Evolutionary conservation across 1,140 invertebrate genomes (phyloP).

Genomic region (Nomia melanderi): DNA sequence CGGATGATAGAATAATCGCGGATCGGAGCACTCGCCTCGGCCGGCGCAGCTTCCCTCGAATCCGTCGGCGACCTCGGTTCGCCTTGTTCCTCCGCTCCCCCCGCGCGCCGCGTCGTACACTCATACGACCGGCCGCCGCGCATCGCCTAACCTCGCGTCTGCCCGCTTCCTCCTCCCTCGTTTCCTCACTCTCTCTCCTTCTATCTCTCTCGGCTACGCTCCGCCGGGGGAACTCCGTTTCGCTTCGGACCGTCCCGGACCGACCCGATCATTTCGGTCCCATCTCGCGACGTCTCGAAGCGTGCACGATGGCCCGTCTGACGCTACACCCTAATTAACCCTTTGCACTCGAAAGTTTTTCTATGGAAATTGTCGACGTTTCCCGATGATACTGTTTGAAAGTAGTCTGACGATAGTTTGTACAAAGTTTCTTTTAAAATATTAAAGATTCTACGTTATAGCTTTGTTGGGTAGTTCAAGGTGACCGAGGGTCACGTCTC

Average conservation of each 20-base stretch:
- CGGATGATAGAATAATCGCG: constrained; percentile 5
- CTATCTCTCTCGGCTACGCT: background rate
- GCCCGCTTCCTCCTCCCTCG: background rate
- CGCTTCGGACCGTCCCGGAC: background rate
- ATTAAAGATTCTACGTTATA: too few relatives aligned
- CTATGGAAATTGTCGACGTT: too few relatives aligned
- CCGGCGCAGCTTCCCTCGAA: constrained; percentile 21
- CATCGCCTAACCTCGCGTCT: background rate
- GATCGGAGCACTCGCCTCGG: background rate
- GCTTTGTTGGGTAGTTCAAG: too few relatives aligned
- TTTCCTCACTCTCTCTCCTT: background rate
- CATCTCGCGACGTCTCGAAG: background rate
- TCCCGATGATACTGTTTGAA: too few relatives aligned
- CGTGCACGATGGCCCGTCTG: background rate
- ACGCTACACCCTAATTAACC: too few relatives aligned
- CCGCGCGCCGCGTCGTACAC: background rate
- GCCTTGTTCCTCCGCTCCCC: background rate
- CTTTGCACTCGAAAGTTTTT: too few relatives aligned
- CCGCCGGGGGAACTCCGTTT: background rate
- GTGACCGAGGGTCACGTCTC: too few relatives aligned
- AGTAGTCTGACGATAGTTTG: too few relatives aligned
- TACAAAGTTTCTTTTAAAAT: too few relatives aligned
- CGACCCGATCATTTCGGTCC: background rate
- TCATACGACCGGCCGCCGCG: background rate
- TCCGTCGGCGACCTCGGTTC: background rate